Percentiles rank a stretch among this genome's conserved stretches.
Evolutionary conservation across 2,797 vertebrate species (phyloP).

Genomic region (Hemitrygon akajei): DNA sequence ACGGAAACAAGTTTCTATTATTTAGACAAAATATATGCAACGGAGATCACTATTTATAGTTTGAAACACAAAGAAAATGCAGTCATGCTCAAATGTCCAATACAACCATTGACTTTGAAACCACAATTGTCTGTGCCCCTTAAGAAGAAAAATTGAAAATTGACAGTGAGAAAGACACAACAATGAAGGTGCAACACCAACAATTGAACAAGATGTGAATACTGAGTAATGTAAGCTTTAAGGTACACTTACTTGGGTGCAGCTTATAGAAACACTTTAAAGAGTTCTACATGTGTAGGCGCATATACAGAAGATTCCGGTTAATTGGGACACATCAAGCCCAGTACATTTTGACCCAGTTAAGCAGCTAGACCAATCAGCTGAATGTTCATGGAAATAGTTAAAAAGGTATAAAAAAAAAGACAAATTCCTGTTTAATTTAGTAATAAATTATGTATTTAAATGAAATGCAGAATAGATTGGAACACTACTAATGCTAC

Average conservation of each 20-base stretch:
- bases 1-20: background rate
- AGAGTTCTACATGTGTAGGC: background rate
- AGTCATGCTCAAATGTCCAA: conserved; percentile 43
- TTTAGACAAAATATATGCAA: background rate
- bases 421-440: no score
- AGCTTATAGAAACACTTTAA: background rate
- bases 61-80: background rate
- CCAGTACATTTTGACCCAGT: no score
- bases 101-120: background rate
- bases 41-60: background rate
- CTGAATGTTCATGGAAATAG: no score
- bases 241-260: background rate
- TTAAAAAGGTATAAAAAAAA: no score
- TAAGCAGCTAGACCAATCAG: no score
- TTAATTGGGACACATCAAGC: no score
- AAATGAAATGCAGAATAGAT: no score
- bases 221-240: background rate
- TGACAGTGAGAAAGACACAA: background rate
- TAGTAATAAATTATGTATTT: no score
- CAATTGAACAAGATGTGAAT: background rate
- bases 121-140: background rate
- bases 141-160: background rate
- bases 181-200: background rate
- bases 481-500: no score
- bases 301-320: no score